Percentiles rank a stretch among this genome's conserved stretches.
These are phyloP conservation scores for Aplidium turbinatum DNA, from an alignment of 23 tunicate genomes.

Conservation along the genomic window DNA sequence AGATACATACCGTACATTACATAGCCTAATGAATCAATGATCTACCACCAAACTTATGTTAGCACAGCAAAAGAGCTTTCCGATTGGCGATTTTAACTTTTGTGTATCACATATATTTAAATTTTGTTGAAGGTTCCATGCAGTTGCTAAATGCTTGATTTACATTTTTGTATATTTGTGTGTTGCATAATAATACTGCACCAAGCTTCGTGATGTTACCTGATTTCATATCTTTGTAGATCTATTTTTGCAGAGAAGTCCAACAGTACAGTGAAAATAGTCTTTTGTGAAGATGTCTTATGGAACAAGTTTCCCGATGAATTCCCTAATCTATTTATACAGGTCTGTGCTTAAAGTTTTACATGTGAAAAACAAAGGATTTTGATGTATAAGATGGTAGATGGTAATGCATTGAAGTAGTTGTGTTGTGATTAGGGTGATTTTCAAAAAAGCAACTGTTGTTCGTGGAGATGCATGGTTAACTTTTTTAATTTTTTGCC, in stretches of 20 bases:
- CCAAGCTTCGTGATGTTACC: not conserved
- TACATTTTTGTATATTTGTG: not conserved
- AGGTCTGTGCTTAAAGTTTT: conserved; percentile 23
- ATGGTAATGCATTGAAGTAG: not conserved
- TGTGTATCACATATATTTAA: not conserved
- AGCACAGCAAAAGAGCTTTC: not conserved
- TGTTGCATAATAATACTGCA: not conserved
- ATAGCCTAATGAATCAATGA: not conserved
- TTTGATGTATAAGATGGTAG: too few relatives aligned
- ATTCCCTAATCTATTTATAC: conserved; percentile 81
- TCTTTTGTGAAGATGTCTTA: conserved; percentile 22
- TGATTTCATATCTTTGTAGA: not conserved
- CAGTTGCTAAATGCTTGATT: too few relatives aligned
- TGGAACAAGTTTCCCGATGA: conserved; percentile 86
- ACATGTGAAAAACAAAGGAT: too few relatives aligned
- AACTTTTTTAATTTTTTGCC: not conserved
- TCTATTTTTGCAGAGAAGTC: conserved; percentile 8
- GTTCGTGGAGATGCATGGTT: too few relatives aligned
- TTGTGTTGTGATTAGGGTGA: not conserved
- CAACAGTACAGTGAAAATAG: conserved; percentile 6
- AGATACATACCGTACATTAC: not conserved
- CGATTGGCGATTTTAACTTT: not conserved
- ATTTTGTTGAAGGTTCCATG: not conserved
- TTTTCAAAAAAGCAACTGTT: too few relatives aligned
- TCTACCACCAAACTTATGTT: not conserved